A percentile compares a stretch with the other conserved stretches of the same genome.
phyloP scores from a whole-genome alignment of 2,888 invertebrate genomes.

The Crocallis elinguaria region DNA sequence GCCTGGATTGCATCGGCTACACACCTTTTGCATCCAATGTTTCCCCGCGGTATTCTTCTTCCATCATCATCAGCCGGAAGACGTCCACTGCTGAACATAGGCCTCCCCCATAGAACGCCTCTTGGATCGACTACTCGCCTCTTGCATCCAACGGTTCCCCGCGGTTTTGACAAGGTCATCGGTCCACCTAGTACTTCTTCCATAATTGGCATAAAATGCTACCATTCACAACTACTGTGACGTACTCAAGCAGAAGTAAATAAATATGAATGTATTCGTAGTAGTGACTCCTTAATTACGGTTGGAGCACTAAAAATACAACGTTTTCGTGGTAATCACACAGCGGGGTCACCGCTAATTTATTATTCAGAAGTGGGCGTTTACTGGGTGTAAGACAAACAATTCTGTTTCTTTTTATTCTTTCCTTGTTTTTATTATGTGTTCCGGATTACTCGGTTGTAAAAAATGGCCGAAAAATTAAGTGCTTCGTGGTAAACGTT shows the following conservation, averaged over 20 bases:
- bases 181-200: too few relatives aligned
- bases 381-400: constrained; percentile 17
- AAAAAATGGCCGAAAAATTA: constrained; percentile 20
- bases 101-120: too few relatives aligned
- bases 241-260: neutral
- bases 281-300: constrained; percentile 8
- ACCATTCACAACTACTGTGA: neutral
- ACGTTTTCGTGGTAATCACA: constrained; percentile 7
- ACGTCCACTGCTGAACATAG: too few relatives aligned
- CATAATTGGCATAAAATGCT: too few relatives aligned
- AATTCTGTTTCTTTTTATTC: constrained; percentile 14
- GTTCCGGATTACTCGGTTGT: constrained; percentile 20
- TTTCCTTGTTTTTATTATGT: constrained; percentile 17
- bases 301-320: constrained; percentile 6
- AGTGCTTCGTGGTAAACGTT: constrained; percentile 13
- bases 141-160: too few relatives aligned
- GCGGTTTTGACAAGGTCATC: too few relatives aligned
- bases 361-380: constrained; percentile 12
- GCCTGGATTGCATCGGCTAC: too few relatives aligned
- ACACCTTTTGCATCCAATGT: too few relatives aligned
- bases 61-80: too few relatives aligned
- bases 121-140: too few relatives aligned
- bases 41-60: too few relatives aligned
- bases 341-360: constrained; percentile 3
- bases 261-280: neutral